These are phyloP conservation scores for Actenoides hombroni DNA, from an alignment of 2,113 vertebrate species.

Conservation along the genomic window DNA sequence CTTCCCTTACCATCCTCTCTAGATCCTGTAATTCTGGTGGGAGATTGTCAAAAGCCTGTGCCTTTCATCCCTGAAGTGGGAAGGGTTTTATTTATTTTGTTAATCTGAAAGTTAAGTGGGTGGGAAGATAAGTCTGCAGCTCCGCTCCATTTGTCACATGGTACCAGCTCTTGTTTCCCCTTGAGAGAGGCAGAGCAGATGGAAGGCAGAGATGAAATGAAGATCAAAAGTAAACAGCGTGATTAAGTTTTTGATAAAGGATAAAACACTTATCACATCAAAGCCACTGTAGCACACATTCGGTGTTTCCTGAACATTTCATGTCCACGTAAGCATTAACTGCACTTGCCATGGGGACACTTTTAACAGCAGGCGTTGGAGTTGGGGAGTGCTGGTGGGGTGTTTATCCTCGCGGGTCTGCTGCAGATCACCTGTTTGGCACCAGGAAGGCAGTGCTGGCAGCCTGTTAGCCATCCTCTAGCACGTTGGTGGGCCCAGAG, in stretches of 20 bases:
- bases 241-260: conserved; percentile 62
- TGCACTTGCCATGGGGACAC: not conserved
- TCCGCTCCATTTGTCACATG: not conserved
- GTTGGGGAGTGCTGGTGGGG: not conserved
- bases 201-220: conserved; percentile 58
- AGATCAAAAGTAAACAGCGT: conserved; percentile 63
- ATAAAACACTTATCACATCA: conserved; percentile 63
- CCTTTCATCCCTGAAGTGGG: conserved; percentile 24
- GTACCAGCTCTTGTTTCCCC: conserved; percentile 9
- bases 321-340: not conserved
- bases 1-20: not conserved
- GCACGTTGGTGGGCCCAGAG: accelerated
- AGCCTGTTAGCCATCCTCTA: not conserved
- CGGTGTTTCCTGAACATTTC: conserved; percentile 1
- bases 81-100: conserved; percentile 44
- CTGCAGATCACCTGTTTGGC: not conserved
- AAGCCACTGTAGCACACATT: conserved; percentile 1
- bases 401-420: accelerated
- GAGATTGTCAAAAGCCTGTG: not conserved
- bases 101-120: conserved; percentile 48
- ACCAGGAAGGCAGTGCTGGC: not conserved
- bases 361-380: not conserved
- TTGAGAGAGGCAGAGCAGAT: conserved; percentile 53
- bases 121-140: conserved; percentile 28
- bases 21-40: not conserved